Evolutionary conservation across 2,113 vertebrate genomes (phyloP), one percentile per base, ranked within the genome.

Genomic region (Catharus fuscescens): DNA sequence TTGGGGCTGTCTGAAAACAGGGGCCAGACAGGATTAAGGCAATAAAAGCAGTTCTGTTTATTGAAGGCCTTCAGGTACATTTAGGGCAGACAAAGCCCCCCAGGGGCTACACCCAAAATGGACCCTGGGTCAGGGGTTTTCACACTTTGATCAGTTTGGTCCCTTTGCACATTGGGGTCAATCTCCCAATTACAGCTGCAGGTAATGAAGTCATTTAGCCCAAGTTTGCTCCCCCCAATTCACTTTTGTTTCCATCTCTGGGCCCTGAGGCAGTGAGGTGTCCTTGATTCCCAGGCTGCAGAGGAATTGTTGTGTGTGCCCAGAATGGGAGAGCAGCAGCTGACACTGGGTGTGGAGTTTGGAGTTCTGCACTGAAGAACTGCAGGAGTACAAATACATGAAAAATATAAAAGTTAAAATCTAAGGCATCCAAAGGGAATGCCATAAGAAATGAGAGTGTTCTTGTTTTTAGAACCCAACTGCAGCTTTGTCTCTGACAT

Each of bases 311-410:
- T 79, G 47, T 64, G 60, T 53, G 1, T 64, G 74, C 4, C 23
- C 47, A 6, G 7, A 12, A 5, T 42, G 76, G 48, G 60, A 6
- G 21, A 79, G 76, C 76, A 44, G 60, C 38, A 53, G 60, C 76
- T 79, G 5, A 0, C 47, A 3, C 36, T 64, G 60, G 5, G 4
- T 28, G 18, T 34, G 48, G 38, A 1, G 60, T 44, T 44, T 8
- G 2, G 38, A 18, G 76, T 18, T 5, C 0, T 0, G 1, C 60
- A 44, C 60, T 18, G 3, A 24, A 24, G 47, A n/a, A 2, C 36
- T 64, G 47, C 47, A 53, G 24, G 36, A 10, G 0, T 17, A 0
- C 25, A 53, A 23, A 79, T 3, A 6, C 0, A 34, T 44, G 14
- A 2, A 9, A 34, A 10, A 44, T 9, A 29, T 23, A 0, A 53